Base-by-base conservation (phyloP, 2,113 vertebrate species). In the Amphilophus citrinellus region DNA sequence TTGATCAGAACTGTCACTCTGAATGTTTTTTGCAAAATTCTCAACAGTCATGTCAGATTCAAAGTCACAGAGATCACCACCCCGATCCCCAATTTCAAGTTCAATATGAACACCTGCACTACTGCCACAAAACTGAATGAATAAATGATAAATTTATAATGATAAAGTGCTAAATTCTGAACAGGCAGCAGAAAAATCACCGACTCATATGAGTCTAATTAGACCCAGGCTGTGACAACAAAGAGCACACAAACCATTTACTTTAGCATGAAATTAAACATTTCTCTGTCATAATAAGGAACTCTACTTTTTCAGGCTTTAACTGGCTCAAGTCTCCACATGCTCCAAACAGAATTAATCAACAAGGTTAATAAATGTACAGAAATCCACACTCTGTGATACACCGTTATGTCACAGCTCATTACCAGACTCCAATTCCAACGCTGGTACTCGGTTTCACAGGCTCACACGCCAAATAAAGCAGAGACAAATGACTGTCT, bases 401-500 rank as follows among this genome's bases (percentile, higher is more conserved):
- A 17, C 6, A 53, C 17, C 18, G 32, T 66, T 39, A 22, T 17
- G 20, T 81, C 76, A 68, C 66, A 76, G 68, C 61, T 79, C 50
- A 57, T 60, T 79, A 9, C 61, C 20, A 53, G 14, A 10, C 22
- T 84, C 1, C n/a, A 63, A 7, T 47, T 73, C 10, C 10, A 59
- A 57, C 6, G 2, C 62, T 37, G 39, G 18, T 20, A 2, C 13
- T 56, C 22, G 14, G 44, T 57, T 44, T 61, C 17, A 62, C 32
- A 27, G 20, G 24, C 14, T 76, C 3, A 14, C 27, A 60, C 1
- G 61, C n/a, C 75, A 37, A 79, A 84, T 80, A 75, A 84, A 42
- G 39, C 65, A 5, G 18, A 62, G 63, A 80, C 77, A 63, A 35
- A 81, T 60, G 20, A 61, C 61, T 61, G 66, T 20, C 66, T 73